Evolutionary conservation across 2,888 invertebrate genomes (phyloP), one percentile per base, ranked within the genome.

Genomic region (Theretra japonica): DNA sequence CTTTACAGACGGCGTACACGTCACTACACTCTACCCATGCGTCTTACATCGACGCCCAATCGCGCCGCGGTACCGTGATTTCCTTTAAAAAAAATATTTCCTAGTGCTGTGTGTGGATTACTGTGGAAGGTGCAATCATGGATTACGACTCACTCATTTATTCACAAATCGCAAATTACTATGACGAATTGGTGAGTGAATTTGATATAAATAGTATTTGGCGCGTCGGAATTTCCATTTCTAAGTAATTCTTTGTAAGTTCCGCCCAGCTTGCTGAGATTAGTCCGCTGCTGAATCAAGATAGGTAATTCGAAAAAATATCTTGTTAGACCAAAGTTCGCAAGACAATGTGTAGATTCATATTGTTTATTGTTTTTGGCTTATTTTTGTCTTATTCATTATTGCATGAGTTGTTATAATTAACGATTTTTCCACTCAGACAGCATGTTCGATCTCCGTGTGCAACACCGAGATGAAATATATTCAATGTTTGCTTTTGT

Each of bases 111-210:
- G 82, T 73, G 73, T 72, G 73, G 70, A 71, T 41, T 72, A 62
- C 48, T 19, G 74, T 76, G 74, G 60, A 68, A 76, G 69, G 78
- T 77, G 78, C 78, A 75, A 87, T 80, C 85, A 96, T 96, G 96
- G 96, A 96, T 95, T 96, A 96, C 94, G 96, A 96, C 80, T 95
- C 96, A 87, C 90, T 96, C 83, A 92, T 96, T 80, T 96, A 95
- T 88, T 95, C 96, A 80, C 96, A 96, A 74, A 95, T 96, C 73
- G 93, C 95, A 80, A 95, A 95, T 81, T 96, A 96, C 89, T 96
- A 96, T 84, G 96, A 96, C 82, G 95, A 95, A 73, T 82, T 95
- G 95, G 96, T 95, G 81, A 91, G 92, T 85, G 59, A 41, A 15
- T 53, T n/a, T n/a, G 53, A 53, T 53, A 70, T n/a, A n/a, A 23